Evolutionary conservation across 2,888 invertebrate genomes (phyloP), one percentile per base, ranked within the genome.

Genomic region (Monoplex corrugatus): DNA sequence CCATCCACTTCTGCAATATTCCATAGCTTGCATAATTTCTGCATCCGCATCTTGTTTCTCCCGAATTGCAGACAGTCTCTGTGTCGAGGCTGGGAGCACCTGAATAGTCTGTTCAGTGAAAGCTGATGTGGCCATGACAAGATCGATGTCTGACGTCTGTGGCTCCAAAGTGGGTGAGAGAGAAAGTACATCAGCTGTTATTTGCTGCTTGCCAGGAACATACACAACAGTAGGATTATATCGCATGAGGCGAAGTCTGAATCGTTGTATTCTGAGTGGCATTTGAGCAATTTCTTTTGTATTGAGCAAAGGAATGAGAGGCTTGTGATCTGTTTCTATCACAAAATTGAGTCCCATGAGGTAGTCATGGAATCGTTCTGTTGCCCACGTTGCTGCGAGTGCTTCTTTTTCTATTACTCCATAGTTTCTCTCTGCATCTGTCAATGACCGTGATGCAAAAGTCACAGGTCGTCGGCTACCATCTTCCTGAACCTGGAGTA

Each of bases 251-350:
- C 45, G n/a, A 32, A 83, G 45, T 6, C 83, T 5, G 23, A 83
- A 50, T 2, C 45, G n/a, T 28, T 83, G 83, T 5, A 83, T 83
- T 1, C 32, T 45, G 13, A 32, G 83, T 50, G 50, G 45, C 83
- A 83, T 83, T 16, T 83, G 44, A 32, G 6, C 6, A 3, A 83
- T 10, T 32, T 44, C 83, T 13, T 1, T 45, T 10, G 83, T 83
- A 45, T 16, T 45, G 35, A 83, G 83, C 2, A 83, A 23, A 16
- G 83, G 40, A 2, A 83, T 16, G 45, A 83, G n/a, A n/a, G 83
- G 83, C 45, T 45, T 83, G 50, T 83, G 83, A 45, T 83, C 83
- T 35, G 83, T 83, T 50, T 83, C 83, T 10, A 83, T 2, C 2
- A 45, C 45, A n/a, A 83, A 83, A 10, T 83, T 13, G 3, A 83